phyloP scores from a whole-genome alignment of 2,888 invertebrate genomes.

The Mythimna loreyi region DNA sequence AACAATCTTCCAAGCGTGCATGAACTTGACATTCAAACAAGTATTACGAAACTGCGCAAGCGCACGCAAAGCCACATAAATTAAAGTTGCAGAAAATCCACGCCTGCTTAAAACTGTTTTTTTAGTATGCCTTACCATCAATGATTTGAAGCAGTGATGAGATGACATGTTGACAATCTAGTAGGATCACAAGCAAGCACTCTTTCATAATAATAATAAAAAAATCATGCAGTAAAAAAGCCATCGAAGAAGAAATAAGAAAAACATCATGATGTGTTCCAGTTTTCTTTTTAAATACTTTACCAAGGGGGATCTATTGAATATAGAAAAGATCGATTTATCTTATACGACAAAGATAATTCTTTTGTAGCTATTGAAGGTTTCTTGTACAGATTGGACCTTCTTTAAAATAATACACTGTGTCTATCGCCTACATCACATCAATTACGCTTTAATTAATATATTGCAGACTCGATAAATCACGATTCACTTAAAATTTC shows the following conservation, averaged over 20 bases:
- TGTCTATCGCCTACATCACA: slow-evolving; percentile 23
- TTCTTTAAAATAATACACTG: slow-evolving; percentile 24
- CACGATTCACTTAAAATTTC: slow-evolving; percentile 38
- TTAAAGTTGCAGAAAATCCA: slow-evolving; percentile 21
- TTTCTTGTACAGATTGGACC: background rate
- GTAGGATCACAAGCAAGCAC: too few relatives aligned
- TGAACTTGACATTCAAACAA: slow-evolving; percentile 72
- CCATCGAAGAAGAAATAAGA: too few relatives aligned
- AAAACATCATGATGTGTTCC: background rate
- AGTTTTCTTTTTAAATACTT: background rate
- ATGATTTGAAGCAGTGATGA: too few relatives aligned
- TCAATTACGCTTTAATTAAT: slow-evolving; percentile 57
- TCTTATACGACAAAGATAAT: background rate
- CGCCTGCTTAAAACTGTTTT: background rate
- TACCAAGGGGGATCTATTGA: too few relatives aligned
- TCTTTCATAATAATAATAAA: background rate
- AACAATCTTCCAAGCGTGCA: slow-evolving; percentile 52
- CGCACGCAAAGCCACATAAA: background rate
- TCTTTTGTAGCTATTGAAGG: background rate
- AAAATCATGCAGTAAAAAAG: too few relatives aligned
- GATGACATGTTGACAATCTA: too few relatives aligned
- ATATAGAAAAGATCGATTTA: background rate
- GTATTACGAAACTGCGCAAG: slow-evolving; percentile 53
- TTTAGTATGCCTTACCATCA: too few relatives aligned
- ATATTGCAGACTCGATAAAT: slow-evolving; percentile 36